Percentiles rank a stretch among this genome's conserved stretches.
These are phyloP conservation scores for Temnothorax unifasciatus DNA, from an alignment of 2,888 invertebrate genomes.

Conservation along the genomic window DNA sequence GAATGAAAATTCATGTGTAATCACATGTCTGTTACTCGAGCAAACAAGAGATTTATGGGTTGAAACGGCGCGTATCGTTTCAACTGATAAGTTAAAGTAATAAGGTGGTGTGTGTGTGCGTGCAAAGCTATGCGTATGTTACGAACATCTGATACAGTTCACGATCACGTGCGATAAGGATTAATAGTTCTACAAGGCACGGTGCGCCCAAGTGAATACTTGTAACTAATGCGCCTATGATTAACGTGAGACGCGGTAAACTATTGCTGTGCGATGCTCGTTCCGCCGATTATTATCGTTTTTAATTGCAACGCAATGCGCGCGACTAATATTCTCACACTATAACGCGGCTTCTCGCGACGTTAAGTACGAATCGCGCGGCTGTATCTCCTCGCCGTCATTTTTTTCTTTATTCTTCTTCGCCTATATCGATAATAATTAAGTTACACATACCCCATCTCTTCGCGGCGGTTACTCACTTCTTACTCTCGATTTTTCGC, in stretches of 20 bases:
- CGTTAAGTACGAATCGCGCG: conserved; percentile 30
- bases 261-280: conserved; percentile 32
- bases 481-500: conserved; percentile 47
- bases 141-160: conserved; percentile 17
- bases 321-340: conserved; percentile 43
- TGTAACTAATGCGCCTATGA: conserved; percentile 35
- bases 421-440: conserved; percentile 74
- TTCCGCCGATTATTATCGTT: conserved; percentile 43
- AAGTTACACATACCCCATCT: conserved; percentile 72
- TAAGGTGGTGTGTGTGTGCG: background rate
- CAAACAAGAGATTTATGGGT: conserved; percentile 31
- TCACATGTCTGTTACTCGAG: conserved; percentile 26
- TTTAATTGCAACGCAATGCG: conserved; percentile 49
- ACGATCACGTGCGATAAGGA: conserved; percentile 42
- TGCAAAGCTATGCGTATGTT: conserved; percentile 14
- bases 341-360: conserved; percentile 32
- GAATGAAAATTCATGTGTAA: conserved; percentile 29
- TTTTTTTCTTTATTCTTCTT: conserved; percentile 69
- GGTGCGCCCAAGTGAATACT: conserved; percentile 28
- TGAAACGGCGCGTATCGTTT: conserved; percentile 21
- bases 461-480: conserved; percentile 60
- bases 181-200: conserved; percentile 37
- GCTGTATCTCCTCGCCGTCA: conserved; percentile 66
- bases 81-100: conserved; percentile 38
- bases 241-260: conserved; percentile 48